Conservation (phyloP, 2,113 vertebrate species). For the Chaetura pelagica region DNA sequence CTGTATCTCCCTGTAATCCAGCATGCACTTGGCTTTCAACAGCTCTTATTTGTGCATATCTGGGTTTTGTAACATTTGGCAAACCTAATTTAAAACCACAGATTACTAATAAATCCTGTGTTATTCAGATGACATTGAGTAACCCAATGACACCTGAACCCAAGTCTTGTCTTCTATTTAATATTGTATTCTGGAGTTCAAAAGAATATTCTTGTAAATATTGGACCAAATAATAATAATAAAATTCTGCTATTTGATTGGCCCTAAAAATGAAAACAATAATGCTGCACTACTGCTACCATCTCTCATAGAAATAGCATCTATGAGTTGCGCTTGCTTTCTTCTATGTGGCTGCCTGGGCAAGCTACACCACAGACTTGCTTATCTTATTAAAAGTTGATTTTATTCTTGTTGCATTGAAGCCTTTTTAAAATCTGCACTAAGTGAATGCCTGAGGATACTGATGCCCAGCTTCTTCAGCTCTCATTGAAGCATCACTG, state of each 20-base stretch:
- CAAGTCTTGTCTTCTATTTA: background rate
- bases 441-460: background rate
- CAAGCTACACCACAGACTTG: background rate
- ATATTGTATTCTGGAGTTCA: background rate
- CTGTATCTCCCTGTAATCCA: background rate
- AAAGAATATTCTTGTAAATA: background rate
- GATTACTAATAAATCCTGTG: background rate
- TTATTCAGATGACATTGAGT: background rate
- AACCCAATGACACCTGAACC: background rate
- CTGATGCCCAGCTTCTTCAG: background rate
- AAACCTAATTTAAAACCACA: background rate
- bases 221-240: rapidly evolving
- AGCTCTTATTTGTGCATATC: background rate
- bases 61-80: background rate
- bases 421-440: background rate
- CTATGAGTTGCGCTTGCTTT: background rate
- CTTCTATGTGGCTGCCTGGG: background rate
- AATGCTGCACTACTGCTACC: background rate
- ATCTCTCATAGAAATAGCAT: background rate
- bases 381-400: background rate
- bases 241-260: background rate
- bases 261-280: background rate
- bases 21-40: background rate
- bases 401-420: background rate
- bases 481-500: background rate